Conservation (phyloP, 2,888 invertebrate genomes). For the Ormyrus thymus region DNA sequence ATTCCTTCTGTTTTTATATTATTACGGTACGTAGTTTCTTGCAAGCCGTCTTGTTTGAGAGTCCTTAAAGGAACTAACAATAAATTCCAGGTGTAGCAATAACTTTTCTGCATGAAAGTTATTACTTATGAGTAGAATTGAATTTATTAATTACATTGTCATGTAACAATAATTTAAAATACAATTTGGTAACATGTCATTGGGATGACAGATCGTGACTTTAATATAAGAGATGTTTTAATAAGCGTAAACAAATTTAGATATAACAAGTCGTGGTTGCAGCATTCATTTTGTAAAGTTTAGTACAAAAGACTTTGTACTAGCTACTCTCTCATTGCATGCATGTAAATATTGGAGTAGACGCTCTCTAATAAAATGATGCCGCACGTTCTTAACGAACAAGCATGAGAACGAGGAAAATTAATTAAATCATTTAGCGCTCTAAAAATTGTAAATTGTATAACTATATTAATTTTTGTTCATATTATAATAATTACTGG, state of each 20-base stretch:
- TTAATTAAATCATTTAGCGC: too few species aligned
- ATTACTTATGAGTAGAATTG: not conserved
- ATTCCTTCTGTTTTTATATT: too few species aligned
- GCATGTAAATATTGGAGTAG: not conserved
- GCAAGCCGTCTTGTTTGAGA: constrained; percentile 19
- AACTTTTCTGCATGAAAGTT: not conserved
- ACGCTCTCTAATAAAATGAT: too few species aligned
- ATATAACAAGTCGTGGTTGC: not conserved
- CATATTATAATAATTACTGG: too few species aligned
- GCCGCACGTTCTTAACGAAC: too few species aligned
- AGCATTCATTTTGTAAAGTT: not conserved
- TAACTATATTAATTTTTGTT: too few species aligned
- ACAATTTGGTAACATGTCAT: not conserved
- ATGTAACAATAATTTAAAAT: not conserved
- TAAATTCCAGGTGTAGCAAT: constrained; percentile 15
- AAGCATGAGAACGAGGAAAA: too few species aligned
- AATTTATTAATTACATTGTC: not conserved
- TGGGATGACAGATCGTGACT: not conserved
- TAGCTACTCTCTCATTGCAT: constrained; percentile 16
- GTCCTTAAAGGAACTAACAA: constrained; percentile 48
- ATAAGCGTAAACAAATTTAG: not conserved
- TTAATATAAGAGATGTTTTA: constrained; percentile 4
- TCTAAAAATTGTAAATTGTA: too few species aligned
- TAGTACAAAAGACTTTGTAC: not conserved
- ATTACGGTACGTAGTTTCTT: not conserved